Percentiles rank a stretch among this genome's conserved stretches.
Conservation (phyloP, 23 tunicate genomes). For the Ciona savignyi region DNA sequence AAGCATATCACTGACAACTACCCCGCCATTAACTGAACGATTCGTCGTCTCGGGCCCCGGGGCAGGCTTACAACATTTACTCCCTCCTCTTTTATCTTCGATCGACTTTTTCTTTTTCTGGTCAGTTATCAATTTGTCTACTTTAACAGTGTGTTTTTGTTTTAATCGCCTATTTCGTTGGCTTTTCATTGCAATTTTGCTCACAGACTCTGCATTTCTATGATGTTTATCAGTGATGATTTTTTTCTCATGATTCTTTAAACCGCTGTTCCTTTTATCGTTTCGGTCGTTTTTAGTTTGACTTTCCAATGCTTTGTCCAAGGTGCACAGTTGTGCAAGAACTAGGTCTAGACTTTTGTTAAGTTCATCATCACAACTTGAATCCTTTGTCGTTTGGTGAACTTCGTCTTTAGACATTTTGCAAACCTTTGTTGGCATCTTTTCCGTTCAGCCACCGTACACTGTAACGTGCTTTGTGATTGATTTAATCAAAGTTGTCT, state of each 20-base stretch:
- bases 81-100: too few relatives aligned
- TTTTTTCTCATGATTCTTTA: background rate
- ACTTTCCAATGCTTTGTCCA: conserved; percentile 29
- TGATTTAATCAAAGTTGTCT: too few relatives aligned
- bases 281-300: conserved; percentile 5
- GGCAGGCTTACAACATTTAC: background rate
- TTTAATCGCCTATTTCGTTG: background rate
- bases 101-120: background rate
- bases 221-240: background rate
- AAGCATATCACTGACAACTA: background rate
- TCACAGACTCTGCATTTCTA: background rate
- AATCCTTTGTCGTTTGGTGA: too few relatives aligned
- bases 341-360: conserved; percentile 24
- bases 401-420: too few relatives aligned
- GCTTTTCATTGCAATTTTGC: background rate
- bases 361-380: too few relatives aligned
- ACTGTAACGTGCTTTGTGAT: too few relatives aligned
- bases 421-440: too few relatives aligned
- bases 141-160: background rate
- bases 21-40: background rate
- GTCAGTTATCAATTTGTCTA: too few relatives aligned
- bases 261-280: background rate
- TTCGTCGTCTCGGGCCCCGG: background rate
- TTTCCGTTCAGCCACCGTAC: too few relatives aligned
- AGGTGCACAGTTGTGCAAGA: conserved; percentile 34